These are phyloP conservation scores for Psittacula echo DNA, from an alignment of 2,797 vertebrate genomes.

Conservation along the genomic window DNA sequence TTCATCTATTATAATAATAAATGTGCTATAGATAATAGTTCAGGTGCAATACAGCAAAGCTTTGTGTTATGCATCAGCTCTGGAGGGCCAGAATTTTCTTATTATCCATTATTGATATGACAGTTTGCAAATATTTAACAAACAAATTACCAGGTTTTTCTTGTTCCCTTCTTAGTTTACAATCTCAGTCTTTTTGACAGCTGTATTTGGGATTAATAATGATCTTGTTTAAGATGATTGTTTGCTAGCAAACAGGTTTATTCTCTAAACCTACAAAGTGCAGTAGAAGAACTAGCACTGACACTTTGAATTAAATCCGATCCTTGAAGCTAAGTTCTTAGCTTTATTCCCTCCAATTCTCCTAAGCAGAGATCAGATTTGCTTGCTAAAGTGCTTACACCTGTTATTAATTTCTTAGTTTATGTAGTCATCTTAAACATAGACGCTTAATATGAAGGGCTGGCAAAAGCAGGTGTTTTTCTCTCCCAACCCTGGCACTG, in stretches of 20 bases:
- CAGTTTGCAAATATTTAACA: conserved; percentile 64
- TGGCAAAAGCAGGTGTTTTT: background rate
- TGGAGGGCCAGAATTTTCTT: conserved; percentile 37
- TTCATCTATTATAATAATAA: conserved; percentile 57
- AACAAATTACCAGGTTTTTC: conserved; percentile 57
- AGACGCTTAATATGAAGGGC: background rate
- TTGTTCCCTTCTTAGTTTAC: conserved; percentile 37
- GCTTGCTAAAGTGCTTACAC: conserved; percentile 17
- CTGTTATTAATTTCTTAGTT: conserved; percentile 33
- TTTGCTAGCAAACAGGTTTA: conserved; percentile 31
- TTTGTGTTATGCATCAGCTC: conserved; percentile 24
- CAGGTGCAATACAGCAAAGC: conserved; percentile 22
- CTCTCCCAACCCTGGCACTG: background rate
- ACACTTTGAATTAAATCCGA: conserved; percentile 37
- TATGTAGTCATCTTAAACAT: conserved; percentile 35
- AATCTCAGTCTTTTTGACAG: conserved; percentile 35
- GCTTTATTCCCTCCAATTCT: background rate
- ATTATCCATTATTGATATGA: conserved; percentile 59
- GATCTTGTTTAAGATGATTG: conserved; percentile 25
- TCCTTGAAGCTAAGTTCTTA: conserved; percentile 18
- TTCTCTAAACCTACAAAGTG: background rate
- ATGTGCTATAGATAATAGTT: conserved; percentile 60
- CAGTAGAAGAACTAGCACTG: background rate
- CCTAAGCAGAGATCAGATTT: conserved; percentile 12
- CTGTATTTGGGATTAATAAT: conserved; percentile 54